Evolutionary conservation across 2,113 vertebrate species (phyloP).

Genomic region (Sula dactylatra): DNA sequence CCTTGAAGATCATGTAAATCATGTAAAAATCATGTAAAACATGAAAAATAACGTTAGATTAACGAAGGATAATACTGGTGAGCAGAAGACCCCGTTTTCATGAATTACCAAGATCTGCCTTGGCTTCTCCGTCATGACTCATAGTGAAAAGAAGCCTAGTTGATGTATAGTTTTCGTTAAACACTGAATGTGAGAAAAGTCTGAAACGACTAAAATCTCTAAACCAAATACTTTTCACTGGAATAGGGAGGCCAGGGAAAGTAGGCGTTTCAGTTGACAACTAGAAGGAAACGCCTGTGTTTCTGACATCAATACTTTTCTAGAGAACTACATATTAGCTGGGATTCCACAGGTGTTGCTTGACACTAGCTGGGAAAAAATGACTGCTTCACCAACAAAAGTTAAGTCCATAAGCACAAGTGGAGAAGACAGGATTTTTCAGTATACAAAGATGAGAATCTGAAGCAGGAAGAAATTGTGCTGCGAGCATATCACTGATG

Average conservation of each 20-base stretch:
- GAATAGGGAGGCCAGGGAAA: not conserved
- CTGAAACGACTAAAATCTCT: not conserved
- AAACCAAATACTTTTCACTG: not conserved
- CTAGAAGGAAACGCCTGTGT: not conserved
- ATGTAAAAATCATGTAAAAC: not conserved
- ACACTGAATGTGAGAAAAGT: not conserved
- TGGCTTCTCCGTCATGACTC: not conserved
- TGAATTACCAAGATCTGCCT: not conserved
- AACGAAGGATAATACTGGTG: not conserved
- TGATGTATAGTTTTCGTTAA: not conserved
- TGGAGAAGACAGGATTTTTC: not conserved
- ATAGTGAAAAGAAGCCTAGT: not conserved
- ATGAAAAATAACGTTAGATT: not conserved
- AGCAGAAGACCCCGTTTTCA: not conserved
- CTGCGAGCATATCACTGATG: not conserved
- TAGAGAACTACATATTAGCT: not conserved
- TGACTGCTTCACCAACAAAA: not conserved
- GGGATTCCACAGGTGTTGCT: not conserved
- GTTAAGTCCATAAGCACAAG: not conserved
- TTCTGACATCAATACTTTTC: not conserved
- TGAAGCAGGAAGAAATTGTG: not conserved
- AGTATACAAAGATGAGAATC: not conserved
- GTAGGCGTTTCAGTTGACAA: not conserved
- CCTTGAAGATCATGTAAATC: not conserved
- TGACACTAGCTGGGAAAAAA: not conserved